Conservation (phyloP, 2,888 invertebrate genomes). For the Tachina fera region DNA sequence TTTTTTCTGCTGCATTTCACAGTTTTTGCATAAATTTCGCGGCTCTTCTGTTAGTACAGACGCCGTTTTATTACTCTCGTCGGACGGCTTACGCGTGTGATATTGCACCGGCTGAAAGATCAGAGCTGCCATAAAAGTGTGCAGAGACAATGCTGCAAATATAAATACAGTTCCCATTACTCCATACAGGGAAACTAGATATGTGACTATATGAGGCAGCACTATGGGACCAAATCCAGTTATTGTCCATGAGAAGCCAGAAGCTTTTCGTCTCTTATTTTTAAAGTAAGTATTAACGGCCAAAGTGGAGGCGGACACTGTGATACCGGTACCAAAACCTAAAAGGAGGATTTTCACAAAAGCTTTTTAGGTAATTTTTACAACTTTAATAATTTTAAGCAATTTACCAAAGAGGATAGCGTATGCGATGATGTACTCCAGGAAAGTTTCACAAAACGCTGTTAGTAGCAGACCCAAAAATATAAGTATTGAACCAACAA, state of each 20-base stretch:
- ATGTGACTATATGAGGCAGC: conserved; percentile 88
- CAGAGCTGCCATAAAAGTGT: conserved; percentile 87
- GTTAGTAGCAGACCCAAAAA: conserved; percentile 85
- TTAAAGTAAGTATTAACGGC: conserved; percentile 90
- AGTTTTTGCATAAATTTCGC: conserved; percentile 77
- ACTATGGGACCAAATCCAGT: conserved; percentile 89
- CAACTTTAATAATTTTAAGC: not conserved
- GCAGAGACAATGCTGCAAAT: conserved; percentile 87
- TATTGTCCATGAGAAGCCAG: conserved; percentile 89
- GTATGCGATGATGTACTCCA: conserved; percentile 86
- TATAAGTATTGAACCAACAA: conserved; percentile 86
- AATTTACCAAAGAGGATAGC: conserved; percentile 87
- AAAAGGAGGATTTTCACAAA: not conserved
- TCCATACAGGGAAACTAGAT: conserved; percentile 85
- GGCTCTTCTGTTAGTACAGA: conserved; percentile 61
- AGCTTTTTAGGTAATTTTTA: not conserved
- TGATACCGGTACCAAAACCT: conserved; percentile 86
- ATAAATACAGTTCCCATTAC: conserved; percentile 88
- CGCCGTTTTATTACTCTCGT: conserved; percentile 26
- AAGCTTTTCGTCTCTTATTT: conserved; percentile 87
- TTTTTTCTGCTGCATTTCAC: conserved; percentile 77
- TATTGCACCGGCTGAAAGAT: conserved; percentile 89
- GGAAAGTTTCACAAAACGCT: conserved; percentile 86
- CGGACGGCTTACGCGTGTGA: conserved; percentile 84
- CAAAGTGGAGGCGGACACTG: conserved; percentile 87